phyloP scores from a whole-genome alignment of 2,797 vertebrate species.

The Geotria australis region DNA sequence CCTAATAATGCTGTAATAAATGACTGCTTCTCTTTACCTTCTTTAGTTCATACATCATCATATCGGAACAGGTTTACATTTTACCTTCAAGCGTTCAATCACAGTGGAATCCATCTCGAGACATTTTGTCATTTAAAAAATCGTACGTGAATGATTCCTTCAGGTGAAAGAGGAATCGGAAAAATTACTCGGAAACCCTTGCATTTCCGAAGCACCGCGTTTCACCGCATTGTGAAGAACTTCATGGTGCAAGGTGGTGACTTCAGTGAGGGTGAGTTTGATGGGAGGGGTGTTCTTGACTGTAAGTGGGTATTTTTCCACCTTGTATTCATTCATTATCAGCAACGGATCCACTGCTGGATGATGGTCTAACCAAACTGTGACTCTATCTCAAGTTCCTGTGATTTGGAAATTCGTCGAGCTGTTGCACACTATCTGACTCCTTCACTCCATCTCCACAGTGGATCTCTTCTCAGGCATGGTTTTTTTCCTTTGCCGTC shows the following conservation, averaged over 20 bases:
- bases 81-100: too few relatives aligned
- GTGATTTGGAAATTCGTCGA: slow-evolving; percentile 12
- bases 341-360: slow-evolving; percentile 3
- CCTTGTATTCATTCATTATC: slow-evolving; percentile 12
- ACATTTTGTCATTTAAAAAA: too few relatives aligned
- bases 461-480: too few relatives aligned
- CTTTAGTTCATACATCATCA: too few relatives aligned
- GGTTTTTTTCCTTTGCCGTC: too few relatives aligned
- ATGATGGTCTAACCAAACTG: slow-evolving; percentile 3
- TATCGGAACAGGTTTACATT: too few relatives aligned
- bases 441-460: too few relatives aligned
- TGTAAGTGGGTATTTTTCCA: neutral
- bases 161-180: slow-evolving; percentile 74
- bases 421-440: neutral
- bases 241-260: slow-evolving; percentile 99
- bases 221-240: slow-evolving; percentile 97
- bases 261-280: slow-evolving; percentile 62
- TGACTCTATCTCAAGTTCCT: slow-evolving; percentile 25
- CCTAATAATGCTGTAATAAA: too few relatives aligned
- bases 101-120: too few relatives aligned
- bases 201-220: slow-evolving; percentile 91
- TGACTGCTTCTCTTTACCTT: too few relatives aligned
- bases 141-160: neutral
- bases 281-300: neutral
- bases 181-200: slow-evolving; percentile 85